Conservation (phyloP, 2,113 vertebrate genomes). For the Todiramphus saurophagus region DNA sequence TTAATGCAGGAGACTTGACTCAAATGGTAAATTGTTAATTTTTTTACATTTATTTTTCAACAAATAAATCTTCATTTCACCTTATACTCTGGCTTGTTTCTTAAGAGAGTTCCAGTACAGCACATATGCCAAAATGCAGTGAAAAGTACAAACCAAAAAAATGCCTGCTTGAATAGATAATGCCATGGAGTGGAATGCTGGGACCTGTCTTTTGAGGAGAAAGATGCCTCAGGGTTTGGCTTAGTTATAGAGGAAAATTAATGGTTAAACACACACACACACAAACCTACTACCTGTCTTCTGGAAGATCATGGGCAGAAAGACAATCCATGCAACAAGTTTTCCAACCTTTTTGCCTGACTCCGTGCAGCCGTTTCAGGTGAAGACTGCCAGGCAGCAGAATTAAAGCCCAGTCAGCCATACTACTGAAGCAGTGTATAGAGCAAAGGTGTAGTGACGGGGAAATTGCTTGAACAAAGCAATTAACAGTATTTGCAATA, state of each 20-base stretch:
- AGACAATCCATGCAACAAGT: no score
- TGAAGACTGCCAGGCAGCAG: not conserved
- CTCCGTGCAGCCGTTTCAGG: not conserved
- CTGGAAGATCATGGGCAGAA: not conserved
- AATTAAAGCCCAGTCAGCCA: not conserved
- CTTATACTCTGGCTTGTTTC: slow-evolving; percentile 20
- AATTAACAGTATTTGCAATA: not conserved
- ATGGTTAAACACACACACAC: not conserved
- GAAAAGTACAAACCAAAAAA: not conserved
- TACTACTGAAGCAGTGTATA: rapidly evolving
- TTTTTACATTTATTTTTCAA: slow-evolving; percentile 64
- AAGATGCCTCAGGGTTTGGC: not conserved
- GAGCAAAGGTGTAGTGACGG: not conserved
- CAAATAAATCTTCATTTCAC: slow-evolving; percentile 65
- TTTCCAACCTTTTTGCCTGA: not conserved
- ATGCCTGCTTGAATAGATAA: not conserved
- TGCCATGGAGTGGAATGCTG: not conserved
- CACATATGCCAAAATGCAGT: not conserved
- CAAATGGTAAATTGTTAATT: slow-evolving; percentile 9
- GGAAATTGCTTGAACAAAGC: not conserved
- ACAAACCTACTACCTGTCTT: no score
- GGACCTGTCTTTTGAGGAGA: not conserved
- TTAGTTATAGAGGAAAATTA: not conserved
- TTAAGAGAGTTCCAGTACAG: not conserved
- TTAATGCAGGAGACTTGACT: not conserved